These are phyloP conservation scores for Eupithecia exiguata DNA, from an alignment of 2,888 invertebrate species.

Conservation along the genomic window DNA sequence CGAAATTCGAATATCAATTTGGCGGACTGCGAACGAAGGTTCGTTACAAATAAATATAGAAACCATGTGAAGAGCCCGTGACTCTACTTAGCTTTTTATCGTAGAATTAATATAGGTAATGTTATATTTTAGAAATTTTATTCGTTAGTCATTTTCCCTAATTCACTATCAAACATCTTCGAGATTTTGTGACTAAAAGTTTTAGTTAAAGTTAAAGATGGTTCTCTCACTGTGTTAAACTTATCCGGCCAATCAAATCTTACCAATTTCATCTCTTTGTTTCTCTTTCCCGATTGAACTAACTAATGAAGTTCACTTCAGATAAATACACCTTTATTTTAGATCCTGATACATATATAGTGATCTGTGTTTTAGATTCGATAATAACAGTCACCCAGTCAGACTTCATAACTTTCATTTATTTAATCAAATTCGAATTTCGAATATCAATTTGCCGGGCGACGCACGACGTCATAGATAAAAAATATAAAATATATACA, in stretches of 20 bases:
- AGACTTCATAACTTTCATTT: not conserved
- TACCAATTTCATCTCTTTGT: no score
- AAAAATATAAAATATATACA: conserved; percentile 74
- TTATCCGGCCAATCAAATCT: no score
- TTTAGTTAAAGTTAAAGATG: no score
- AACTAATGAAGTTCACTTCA: not conserved
- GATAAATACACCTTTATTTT: not conserved
- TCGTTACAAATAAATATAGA: not conserved
- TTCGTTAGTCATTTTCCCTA: not conserved
- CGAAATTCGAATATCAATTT: conserved; percentile 81
- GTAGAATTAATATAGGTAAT: not conserved
- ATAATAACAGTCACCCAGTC: not conserved
- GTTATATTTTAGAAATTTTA: not conserved
- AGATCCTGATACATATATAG: no score
- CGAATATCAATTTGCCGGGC: conserved; percentile 80
- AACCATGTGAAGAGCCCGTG: not conserved
- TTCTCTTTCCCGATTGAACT: not conserved
- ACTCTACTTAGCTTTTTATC: not conserved
- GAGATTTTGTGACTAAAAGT: not conserved
- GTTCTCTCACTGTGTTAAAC: no score
- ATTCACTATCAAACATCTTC: not conserved
- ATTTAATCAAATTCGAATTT: conserved; percentile 67
- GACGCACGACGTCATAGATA: conserved; percentile 70
- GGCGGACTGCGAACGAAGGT: conserved; percentile 49
- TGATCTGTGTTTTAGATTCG: no score